A percentile compares a stretch with the other conserved stretches of the same genome.
Conservation (phyloP, 2,888 invertebrate genomes). For the Caenorhabditis afra region DNA sequence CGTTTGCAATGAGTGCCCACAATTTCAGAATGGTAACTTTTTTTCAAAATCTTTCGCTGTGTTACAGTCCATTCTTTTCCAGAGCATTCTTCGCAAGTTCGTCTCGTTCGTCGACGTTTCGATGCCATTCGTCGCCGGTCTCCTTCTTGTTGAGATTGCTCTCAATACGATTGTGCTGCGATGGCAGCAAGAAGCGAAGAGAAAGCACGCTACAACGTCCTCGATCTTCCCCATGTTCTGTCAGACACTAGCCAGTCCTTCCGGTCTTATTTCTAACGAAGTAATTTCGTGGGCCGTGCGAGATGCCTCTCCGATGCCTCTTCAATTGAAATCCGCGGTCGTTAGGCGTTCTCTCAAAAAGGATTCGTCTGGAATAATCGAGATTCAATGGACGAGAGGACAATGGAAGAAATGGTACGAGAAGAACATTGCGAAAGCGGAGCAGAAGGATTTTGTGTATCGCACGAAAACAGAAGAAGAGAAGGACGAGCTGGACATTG, state of each 20-base stretch:
- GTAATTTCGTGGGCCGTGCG: slow-evolving; percentile 61
- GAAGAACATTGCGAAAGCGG: slow-evolving; percentile 61
- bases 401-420: slow-evolving; percentile 74
- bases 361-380: slow-evolving; percentile 37
- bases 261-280: slow-evolving; percentile 47
- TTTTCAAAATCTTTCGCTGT: background rate
- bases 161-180: slow-evolving; percentile 35
- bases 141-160: slow-evolving; percentile 45
- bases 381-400: slow-evolving; percentile 66
- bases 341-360: slow-evolving; percentile 38
- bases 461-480: slow-evolving; percentile 71
- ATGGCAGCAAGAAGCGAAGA: slow-evolving; percentile 38
- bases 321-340: slow-evolving; percentile 62
- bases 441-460: slow-evolving; percentile 72
- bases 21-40: slow-evolving; percentile 57
- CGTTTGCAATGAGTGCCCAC: slow-evolving; percentile 60
- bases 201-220: slow-evolving; percentile 20
- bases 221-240: slow-evolving; percentile 53
- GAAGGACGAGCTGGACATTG: slow-evolving; percentile 66
- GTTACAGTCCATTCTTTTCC: background rate
- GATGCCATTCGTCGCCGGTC: slow-evolving; percentile 57
- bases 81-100: slow-evolving; percentile 57
- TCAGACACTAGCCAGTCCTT: slow-evolving; percentile 5
- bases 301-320: slow-evolving; percentile 67
- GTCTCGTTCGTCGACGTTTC: slow-evolving; percentile 65